Evolutionary conservation across 2,797 vertebrate species (phyloP).

Genomic region (Dendrocincla tyrannina): DNA sequence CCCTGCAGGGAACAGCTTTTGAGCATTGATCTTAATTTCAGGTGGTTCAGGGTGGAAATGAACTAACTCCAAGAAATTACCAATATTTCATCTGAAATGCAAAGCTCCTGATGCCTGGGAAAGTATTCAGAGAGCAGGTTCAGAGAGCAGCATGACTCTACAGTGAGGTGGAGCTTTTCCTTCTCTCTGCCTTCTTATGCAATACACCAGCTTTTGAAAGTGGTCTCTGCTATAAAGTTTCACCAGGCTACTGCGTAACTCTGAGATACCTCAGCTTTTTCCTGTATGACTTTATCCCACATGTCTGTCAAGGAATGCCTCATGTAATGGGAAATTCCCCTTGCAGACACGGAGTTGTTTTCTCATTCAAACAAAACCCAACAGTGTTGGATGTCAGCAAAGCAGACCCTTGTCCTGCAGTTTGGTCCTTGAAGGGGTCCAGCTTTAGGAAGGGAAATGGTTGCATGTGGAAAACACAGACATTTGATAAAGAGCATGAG

Average conservation of each 20-base stretch:
- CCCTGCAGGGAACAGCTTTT: not conserved
- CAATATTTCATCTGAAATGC: not conserved
- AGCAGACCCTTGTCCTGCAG: not conserved
- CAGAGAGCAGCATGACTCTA: not conserved
- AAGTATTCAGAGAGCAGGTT: not conserved
- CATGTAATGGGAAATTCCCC: not conserved
- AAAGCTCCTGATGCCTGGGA: not conserved
- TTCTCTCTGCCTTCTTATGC: not conserved
- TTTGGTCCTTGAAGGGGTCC: not conserved
- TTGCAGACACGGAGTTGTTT: not conserved
- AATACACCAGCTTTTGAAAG: not conserved
- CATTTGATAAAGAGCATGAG: not conserved
- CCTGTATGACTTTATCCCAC: not conserved
- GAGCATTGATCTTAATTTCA: conserved; percentile 12
- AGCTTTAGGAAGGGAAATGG: accelerated
- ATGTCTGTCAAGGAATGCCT: not conserved
- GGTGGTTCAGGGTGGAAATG: not conserved
- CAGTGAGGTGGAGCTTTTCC: not conserved
- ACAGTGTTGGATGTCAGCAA: not conserved
- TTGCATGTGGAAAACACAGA: not conserved
- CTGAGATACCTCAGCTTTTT: not conserved
- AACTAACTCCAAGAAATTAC: not conserved
- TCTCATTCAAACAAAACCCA: not conserved
- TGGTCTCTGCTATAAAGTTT: not conserved
- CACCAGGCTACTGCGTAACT: not conserved